phyloP scores from a whole-genome alignment of 35 echinoderm and acorn worm species.

The Apostichopus parvimensis region DNA sequence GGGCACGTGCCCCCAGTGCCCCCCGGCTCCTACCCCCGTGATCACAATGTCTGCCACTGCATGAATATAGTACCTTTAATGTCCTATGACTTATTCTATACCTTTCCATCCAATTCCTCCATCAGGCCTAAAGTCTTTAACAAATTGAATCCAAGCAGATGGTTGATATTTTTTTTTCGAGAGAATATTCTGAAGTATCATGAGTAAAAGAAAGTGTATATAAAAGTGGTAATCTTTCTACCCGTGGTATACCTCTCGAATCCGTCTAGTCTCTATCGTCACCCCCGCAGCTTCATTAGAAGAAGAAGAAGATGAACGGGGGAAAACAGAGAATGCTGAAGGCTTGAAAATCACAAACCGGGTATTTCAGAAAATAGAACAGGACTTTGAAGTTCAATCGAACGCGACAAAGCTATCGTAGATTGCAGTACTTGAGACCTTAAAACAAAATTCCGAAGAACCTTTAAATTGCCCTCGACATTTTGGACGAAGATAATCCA shows the following conservation, averaged over 20 bases:
- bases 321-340: background rate
- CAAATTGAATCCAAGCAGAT: too few species aligned
- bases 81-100: too few species aligned
- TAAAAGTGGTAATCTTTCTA: background rate
- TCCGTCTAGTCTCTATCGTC: background rate
- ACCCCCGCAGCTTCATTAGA: background rate
- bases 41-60: too few species aligned
- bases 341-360: background rate
- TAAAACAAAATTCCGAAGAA: background rate
- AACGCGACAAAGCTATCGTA: background rate
- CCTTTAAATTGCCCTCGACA: conserved; percentile 3
- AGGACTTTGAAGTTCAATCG: background rate
- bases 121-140: too few species aligned
- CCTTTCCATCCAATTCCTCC: too few species aligned
- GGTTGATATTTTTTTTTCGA: too few species aligned
- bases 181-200: too few species aligned
- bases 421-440: background rate
- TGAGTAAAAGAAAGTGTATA: too few species aligned
- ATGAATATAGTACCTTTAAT: too few species aligned
- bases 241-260: background rate
- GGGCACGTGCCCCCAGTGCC: too few species aligned
- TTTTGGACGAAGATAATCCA: background rate
- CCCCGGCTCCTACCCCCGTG: too few species aligned
- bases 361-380: background rate
- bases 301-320: too few species aligned